phyloP scores from a whole-genome alignment of 1,140 invertebrate genomes.

The Episyrphus balteatus region DNA sequence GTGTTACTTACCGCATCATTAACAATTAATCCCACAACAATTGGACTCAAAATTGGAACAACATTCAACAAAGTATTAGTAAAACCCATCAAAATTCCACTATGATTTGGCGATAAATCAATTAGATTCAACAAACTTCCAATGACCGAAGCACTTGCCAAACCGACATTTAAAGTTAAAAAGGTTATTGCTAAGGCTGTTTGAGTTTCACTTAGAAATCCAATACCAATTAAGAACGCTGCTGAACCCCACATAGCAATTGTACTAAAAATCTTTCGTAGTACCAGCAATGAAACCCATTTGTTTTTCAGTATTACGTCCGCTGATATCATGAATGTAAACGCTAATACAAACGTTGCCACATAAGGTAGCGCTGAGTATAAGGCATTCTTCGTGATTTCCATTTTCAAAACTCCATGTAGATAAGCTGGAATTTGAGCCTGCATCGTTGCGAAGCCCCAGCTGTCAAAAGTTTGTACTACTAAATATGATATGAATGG shows the following conservation, averaged over 20 bases:
- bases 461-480: constrained; percentile 51
- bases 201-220: constrained; percentile 24
- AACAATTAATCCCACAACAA: too few species aligned
- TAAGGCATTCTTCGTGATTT: constrained; percentile 60
- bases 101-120: constrained; percentile 66
- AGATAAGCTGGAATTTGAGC: constrained; percentile 86
- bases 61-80: too few species aligned
- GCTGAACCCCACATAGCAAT: constrained; percentile 47
- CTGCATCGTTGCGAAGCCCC: constrained; percentile 84
- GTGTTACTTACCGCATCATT: too few species aligned
- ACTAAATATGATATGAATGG: constrained; percentile 63
- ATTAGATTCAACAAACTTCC: constrained; percentile 60
- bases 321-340: constrained; percentile 42
- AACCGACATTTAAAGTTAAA: constrained; percentile 56
- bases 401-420: constrained; percentile 61
- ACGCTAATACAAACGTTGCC: constrained; percentile 52
- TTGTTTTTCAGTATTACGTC: constrained; percentile 1
- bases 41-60: too few species aligned
- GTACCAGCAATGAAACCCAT: constrained; percentile 4
- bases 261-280: constrained; percentile 53
- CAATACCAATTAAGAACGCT: constrained; percentile 41
- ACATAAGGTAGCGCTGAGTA: constrained; percentile 68
- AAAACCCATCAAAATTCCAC: constrained; percentile 56
- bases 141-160: constrained; percentile 61
- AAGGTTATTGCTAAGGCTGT: constrained; percentile 45